phyloP scores from a whole-genome alignment of 2,113 vertebrate species.

The Protomyctophum bolini region DNA sequence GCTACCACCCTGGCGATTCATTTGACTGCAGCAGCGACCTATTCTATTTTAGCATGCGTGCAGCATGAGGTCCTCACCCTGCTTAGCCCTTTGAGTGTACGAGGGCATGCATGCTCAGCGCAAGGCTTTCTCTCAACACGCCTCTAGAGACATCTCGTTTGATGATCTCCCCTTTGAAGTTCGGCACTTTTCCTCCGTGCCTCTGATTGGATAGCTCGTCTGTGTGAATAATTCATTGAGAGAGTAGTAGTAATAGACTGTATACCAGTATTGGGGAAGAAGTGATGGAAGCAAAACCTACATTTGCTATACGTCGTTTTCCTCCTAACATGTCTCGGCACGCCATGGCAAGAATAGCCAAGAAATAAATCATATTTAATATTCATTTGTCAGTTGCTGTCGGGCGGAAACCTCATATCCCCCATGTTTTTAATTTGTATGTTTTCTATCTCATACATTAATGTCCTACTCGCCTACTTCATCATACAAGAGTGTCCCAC shows the following conservation, averaged over 20 bases:
- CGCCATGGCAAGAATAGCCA: too few relatives aligned
- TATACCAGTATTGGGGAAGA: background rate
- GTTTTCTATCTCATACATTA: too few relatives aligned
- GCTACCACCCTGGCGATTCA: conserved; percentile 1
- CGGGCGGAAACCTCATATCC: too few relatives aligned
- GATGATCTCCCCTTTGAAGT: conserved; percentile 46
- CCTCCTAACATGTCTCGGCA: too few relatives aligned
- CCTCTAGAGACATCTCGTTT: conserved; percentile 36
- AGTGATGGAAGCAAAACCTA: too few relatives aligned
- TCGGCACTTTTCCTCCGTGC: conserved; percentile 21
- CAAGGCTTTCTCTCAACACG: conserved; percentile 5
- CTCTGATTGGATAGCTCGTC: conserved; percentile 14
- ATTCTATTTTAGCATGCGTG: conserved; percentile 20
- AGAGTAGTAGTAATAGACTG: background rate
- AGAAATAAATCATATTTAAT: too few relatives aligned
- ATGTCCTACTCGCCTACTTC: too few relatives aligned
- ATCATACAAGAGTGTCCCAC: too few relatives aligned
- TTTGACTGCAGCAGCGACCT: background rate
- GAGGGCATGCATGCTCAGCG: conserved; percentile 3
- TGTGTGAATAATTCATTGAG: conserved; percentile 26
- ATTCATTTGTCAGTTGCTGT: too few relatives aligned
- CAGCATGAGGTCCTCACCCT: background rate
- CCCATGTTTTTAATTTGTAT: too few relatives aligned
- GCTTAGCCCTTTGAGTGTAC: conserved; percentile 1
- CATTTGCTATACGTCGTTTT: too few relatives aligned